These are phyloP conservation scores for Erethizon dorsatum DNA, from an alignment of 2,797 vertebrate species.

Conservation along the genomic window DNA sequence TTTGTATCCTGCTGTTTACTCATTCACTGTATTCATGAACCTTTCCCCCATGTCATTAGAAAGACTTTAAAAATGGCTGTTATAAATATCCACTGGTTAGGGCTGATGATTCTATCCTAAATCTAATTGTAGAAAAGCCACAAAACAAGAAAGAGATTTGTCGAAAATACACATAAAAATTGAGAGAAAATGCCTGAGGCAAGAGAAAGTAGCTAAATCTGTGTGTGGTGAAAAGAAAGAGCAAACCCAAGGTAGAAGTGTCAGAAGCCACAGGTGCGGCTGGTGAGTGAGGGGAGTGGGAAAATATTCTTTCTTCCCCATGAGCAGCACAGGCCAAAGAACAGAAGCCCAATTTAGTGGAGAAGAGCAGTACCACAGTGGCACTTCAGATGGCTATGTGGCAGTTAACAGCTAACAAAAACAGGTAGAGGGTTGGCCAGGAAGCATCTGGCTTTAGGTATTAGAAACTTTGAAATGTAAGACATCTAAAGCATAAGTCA, in stretches of 20 bases:
- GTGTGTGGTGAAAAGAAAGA: neutral
- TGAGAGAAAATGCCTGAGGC: neutral
- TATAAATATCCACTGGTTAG: constrained; percentile 32
- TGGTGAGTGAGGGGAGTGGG: neutral
- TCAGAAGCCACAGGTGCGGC: fast-evolving
- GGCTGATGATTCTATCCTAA: constrained; percentile 35
- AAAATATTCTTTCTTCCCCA: neutral
- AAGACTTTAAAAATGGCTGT: constrained; percentile 41
- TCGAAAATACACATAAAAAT: constrained; percentile 44
- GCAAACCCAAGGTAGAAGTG: neutral
- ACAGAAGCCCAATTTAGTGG: neutral
- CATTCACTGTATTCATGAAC: neutral
- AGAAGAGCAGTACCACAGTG: neutral
- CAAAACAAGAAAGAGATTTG: constrained; percentile 1
- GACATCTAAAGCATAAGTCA: neutral
- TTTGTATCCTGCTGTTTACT: constrained; percentile 11
- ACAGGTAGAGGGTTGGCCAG: neutral
- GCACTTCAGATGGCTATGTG: neutral
- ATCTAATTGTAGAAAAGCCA: constrained; percentile 53
- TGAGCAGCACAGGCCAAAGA: neutral
- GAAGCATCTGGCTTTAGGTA: neutral
- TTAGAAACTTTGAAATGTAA: constrained; percentile 10
- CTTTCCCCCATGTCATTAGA: neutral
- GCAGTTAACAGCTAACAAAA: neutral
- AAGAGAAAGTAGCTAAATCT: neutral